These are phyloP conservation scores for Tenthredo mesomela DNA, from an alignment of 2,888 invertebrate species.

Conservation along the genomic window DNA sequence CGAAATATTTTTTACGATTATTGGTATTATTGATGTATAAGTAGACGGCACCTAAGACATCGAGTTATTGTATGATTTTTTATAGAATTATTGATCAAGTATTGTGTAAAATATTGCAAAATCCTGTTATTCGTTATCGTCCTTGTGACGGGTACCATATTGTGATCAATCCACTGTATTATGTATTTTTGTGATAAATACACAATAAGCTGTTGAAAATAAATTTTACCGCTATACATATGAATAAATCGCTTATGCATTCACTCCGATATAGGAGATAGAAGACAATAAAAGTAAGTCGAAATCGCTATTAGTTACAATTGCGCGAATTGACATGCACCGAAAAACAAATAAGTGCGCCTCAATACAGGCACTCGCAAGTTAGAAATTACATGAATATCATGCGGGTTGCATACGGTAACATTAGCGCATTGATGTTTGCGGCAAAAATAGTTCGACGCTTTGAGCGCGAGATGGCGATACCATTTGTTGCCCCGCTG, in stretches of 20 bases:
- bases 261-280: no score
- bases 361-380: no score
- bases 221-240: not conserved
- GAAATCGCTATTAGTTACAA: no score
- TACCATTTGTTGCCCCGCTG: no score
- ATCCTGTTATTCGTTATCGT: not conserved
- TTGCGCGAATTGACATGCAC: no score
- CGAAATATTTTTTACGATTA: not conserved
- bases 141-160: not conserved
- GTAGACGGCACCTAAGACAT: not conserved
- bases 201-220: slow-evolving; percentile 23
- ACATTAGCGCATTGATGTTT: no score
- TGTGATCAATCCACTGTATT: slow-evolving; percentile 15
- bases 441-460: no score
- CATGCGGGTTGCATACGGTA: no score
- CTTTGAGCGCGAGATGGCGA: no score
- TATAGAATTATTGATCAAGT: not conserved
- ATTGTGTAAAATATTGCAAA: not conserved
- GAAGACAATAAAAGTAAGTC: no score
- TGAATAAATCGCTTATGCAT: not conserved
- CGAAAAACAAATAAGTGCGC: no score
- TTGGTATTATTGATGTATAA: not conserved
- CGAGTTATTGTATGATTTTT: not conserved
- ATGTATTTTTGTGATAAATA: slow-evolving; percentile 38
- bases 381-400: no score